Conservation (phyloP, 2,113 vertebrate genomes). For the Holacanthus passer region DNA sequence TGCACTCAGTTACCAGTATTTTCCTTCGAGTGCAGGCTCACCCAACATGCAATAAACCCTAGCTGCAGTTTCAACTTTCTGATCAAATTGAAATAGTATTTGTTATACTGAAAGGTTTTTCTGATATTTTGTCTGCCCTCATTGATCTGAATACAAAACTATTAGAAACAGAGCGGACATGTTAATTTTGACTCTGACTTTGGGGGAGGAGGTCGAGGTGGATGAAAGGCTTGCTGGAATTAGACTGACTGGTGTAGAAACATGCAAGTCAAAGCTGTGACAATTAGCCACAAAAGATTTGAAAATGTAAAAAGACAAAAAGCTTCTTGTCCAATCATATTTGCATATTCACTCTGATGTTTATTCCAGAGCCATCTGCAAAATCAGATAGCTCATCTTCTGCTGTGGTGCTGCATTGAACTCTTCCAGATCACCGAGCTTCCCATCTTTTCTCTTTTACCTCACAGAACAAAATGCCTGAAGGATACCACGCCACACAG, state of each 20-base stretch:
- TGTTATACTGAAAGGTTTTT: not conserved
- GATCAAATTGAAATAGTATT: too few species aligned
- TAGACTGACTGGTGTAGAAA: not conserved
- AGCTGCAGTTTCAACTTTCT: too few species aligned
- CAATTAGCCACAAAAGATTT: not conserved
- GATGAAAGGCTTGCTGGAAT: not conserved
- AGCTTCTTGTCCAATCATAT: not conserved
- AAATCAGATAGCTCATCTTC: conserved; percentile 72
- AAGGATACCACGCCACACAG: conserved; percentile 48
- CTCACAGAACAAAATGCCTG: conserved; percentile 41
- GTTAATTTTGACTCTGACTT: too few species aligned
- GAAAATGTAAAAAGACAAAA: not conserved
- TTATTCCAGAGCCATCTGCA: conserved; percentile 79
- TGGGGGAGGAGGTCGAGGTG: too few species aligned
- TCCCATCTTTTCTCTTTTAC: conserved; percentile 60
- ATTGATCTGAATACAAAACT: not conserved
- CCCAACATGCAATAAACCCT: not conserved
- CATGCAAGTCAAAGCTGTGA: not conserved
- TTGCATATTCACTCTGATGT: conserved; percentile 73
- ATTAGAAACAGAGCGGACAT: too few species aligned
- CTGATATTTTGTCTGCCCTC: not conserved
- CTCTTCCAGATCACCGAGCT: conserved; percentile 59
- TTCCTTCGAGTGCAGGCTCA: not conserved
- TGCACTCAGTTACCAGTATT: not conserved
- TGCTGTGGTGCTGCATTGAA: conserved; percentile 73